A percentile compares a stretch with the other conserved stretches of the same genome.
These are phyloP conservation scores for Lordiphosa fenestrarum DNA, from an alignment of 2,888 invertebrate species.

Conservation along the genomic window DNA sequence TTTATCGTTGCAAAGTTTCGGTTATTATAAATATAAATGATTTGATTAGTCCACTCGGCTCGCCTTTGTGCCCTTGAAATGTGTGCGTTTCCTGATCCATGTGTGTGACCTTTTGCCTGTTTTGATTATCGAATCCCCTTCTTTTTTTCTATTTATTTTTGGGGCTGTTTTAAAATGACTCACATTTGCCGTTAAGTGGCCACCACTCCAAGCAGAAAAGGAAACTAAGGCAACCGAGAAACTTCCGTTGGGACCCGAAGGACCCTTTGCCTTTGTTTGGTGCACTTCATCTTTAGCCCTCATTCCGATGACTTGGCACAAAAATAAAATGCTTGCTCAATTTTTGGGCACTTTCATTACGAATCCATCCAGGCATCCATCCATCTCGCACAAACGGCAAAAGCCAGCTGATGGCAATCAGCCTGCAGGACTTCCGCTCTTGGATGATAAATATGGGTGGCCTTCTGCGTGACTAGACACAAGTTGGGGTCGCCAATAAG, in stretches of 20 bases:
- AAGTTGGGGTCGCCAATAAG: constrained; percentile 22
- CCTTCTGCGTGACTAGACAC: too few relatives aligned
- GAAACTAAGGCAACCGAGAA: constrained; percentile 30
- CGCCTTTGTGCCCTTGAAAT: too few relatives aligned
- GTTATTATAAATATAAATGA: too few relatives aligned
- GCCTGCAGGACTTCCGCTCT: too few relatives aligned
- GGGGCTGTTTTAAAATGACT: constrained; percentile 61
- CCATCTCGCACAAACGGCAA: constrained; percentile 34
- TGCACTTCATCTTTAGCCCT: background rate
- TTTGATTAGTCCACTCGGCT: too few relatives aligned
- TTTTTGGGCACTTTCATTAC: constrained; percentile 65
- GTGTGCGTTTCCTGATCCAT: too few relatives aligned
- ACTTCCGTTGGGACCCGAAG: constrained; percentile 35
- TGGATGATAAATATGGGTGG: too few relatives aligned
- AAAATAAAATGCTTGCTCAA: constrained; percentile 35
- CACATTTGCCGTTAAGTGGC: constrained; percentile 68
- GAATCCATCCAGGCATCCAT: constrained; percentile 38
- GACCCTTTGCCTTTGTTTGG: constrained; percentile 34
- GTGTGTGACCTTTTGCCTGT: constrained; percentile 31
- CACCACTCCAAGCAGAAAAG: constrained; percentile 32
- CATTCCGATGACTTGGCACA: constrained; percentile 59
- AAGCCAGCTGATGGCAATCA: too few relatives aligned
- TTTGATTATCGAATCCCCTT: constrained; percentile 18
- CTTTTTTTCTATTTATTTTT: constrained; percentile 1
- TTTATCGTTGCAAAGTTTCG: too few relatives aligned